Base-by-base conservation (phyloP, 2,113 vertebrate genomes). In the Melozone crissalis region DNA sequence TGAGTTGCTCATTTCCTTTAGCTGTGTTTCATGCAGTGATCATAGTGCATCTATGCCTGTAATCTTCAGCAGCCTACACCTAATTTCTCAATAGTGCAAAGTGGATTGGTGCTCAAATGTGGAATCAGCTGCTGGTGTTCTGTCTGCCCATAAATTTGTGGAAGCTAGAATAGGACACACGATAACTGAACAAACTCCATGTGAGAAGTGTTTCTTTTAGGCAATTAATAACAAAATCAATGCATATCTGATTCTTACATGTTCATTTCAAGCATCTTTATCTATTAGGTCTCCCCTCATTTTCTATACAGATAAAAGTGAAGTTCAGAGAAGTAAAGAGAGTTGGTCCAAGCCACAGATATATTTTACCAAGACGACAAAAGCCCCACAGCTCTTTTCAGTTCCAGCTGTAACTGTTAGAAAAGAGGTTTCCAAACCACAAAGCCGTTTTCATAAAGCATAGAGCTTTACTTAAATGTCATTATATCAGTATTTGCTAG, bases 91-190 rank as follows among this genome's bases (percentile, higher is more conserved):
- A 9, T 4, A 62, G 22, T 1, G 5, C 57, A 21, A 96, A 44
- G n/a, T 58, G 30, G 46, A 37, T 18, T 57, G 8, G 7, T 79
- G 33, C 10, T 35, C 72, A 73, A 62, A 39, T 74, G 35, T 5
- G 35, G 35, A 93, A 37, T 30, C 51, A 84, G 57, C 17, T 84
- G 41, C 46, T 0, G 0, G 13, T 1, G 1, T 16, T 89, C 49
- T n/a, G 39, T 80, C 58, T 87, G 27, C 47, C 41, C 21, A 37
- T 11, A 5, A 43, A 83, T 77, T 52, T 55, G 39, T 69, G 41
- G 26, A 75, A 73, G 54, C 20, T 61, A 24, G 43, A 94, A 77
- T 10, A 52, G 58, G 51, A 74, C 0, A 0, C 26, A 54, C 1
- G 11, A 26, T 46, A 83, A 47, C 24, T 18, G 41, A 91, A 67